Percentiles rank a stretch among this genome's conserved stretches.
phyloP scores from a whole-genome alignment of 2,113 vertebrate genomes.

The Urocolius indicus region DNA sequence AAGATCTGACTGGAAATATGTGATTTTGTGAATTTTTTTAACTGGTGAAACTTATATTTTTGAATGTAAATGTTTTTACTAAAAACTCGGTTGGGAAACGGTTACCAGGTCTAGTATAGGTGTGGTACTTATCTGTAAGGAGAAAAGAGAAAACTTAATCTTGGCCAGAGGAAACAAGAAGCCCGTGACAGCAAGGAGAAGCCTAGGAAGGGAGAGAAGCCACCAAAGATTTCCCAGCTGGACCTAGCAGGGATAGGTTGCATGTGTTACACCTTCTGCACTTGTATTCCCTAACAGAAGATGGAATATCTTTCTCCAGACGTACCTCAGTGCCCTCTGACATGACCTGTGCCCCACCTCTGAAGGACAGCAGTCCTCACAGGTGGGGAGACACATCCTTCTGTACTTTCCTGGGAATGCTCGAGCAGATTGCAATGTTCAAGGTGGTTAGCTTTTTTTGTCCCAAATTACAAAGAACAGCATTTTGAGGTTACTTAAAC shows the following conservation, averaged over 20 bases:
- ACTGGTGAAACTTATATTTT: background rate
- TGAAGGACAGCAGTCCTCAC: background rate
- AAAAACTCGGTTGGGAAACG: background rate
- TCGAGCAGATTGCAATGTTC: background rate
- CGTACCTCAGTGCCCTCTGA: accelerated
- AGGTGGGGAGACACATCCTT: background rate
- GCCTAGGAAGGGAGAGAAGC: background rate
- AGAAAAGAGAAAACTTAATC: background rate
- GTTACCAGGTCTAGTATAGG: background rate
- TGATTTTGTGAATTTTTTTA: background rate
- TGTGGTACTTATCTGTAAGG: background rate
- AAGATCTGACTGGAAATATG: background rate
- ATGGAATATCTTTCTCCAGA: background rate
- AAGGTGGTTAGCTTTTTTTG: background rate
- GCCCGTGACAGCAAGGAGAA: background rate
- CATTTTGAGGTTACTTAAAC: background rate
- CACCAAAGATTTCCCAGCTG: background rate
- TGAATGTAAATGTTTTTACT: background rate
- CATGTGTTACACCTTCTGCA: background rate
- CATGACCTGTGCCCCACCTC: background rate
- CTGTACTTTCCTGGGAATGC: background rate
- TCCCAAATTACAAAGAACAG: background rate
- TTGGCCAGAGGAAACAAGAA: background rate
- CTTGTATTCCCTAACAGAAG: background rate
- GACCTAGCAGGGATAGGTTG: background rate